Evolutionary conservation across 2,888 invertebrate genomes (phyloP).

Genomic region (Mellilla xanthometata): DNA sequence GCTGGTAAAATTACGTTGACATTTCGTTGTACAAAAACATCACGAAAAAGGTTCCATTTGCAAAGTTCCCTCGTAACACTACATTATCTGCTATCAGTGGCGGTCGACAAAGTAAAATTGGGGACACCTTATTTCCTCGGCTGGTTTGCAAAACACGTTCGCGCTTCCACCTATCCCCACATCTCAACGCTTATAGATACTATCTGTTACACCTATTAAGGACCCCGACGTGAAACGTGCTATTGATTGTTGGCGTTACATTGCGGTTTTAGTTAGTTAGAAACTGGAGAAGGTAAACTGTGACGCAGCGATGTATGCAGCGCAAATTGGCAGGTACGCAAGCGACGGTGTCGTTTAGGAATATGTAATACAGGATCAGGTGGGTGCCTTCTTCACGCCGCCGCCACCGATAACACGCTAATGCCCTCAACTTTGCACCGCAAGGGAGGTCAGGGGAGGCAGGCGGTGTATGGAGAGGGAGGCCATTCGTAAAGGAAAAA

Average conservation of each 20-base stretch:
- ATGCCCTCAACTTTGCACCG: slow-evolving; percentile 83
- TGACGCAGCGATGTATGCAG: slow-evolving; percentile 41
- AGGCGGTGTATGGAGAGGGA: slow-evolving; percentile 40
- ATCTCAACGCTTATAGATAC: slow-evolving; percentile 81
- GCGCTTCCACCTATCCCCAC: slow-evolving; percentile 80
- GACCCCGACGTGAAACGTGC: slow-evolving; percentile 23
- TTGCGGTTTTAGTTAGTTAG: slow-evolving; percentile 34
- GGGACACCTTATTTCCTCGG: slow-evolving; percentile 78
- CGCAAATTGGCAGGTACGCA: slow-evolving; percentile 31
- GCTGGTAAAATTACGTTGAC: slow-evolving; percentile 35
- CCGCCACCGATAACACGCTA: slow-evolving; percentile 80
- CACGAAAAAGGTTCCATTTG: slow-evolving; percentile 56
- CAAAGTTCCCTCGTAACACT: slow-evolving; percentile 63
- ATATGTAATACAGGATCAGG: slow-evolving; percentile 63
- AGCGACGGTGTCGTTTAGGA: slow-evolving; percentile 40
- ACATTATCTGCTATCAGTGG: slow-evolving; percentile 74
- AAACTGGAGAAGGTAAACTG: background rate
- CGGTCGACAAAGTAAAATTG: slow-evolving; percentile 77
- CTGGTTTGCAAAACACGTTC: slow-evolving; percentile 81
- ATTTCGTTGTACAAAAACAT: slow-evolving; percentile 41
- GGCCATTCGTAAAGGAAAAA: slow-evolving; percentile 69
- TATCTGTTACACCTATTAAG: slow-evolving; percentile 75
- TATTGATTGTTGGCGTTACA: slow-evolving; percentile 39
- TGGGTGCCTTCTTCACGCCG: slow-evolving; percentile 79
- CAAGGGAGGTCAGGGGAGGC: slow-evolving; percentile 54